A percentile compares a stretch with the other conserved stretches of the same genome.
Evolutionary conservation across 2,113 vertebrate species (phyloP).

Genomic region (Thamnaconus septentrionalis): DNA sequence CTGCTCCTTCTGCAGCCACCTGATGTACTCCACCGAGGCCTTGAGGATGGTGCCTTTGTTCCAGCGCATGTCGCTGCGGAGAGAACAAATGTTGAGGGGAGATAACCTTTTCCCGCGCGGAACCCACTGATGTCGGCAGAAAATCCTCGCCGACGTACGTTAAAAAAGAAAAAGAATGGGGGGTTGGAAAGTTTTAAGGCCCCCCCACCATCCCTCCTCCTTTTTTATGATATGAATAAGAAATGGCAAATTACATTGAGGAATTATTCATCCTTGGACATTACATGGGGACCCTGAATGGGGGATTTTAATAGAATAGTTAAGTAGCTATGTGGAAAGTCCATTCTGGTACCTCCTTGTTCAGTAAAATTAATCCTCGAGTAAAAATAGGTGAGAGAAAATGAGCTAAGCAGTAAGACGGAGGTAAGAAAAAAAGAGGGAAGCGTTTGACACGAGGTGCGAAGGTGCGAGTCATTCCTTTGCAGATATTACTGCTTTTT

Average conservation of each 20-base stretch:
- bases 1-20: conserved; percentile 99
- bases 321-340: conserved; percentile 83
- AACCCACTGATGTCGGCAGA: conserved; percentile 89
- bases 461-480: conserved; percentile 71
- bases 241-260: conserved; percentile 95
- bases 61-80: conserved; percentile 97
- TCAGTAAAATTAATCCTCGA: conserved; percentile 97
- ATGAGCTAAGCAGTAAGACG: conserved; percentile 58
- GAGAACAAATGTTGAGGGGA: conserved; percentile 33
- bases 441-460: conserved; percentile 60
- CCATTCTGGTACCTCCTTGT: conserved; percentile 86
- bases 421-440: conserved; percentile 32
- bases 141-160: conserved; percentile 73
- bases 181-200: conserved; percentile 81
- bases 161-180: conserved; percentile 58
- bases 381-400: conserved; percentile 94
- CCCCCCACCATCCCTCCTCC: conserved; percentile 16
- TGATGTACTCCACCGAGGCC: conserved; percentile 99
- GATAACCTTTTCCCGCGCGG: conserved; percentile 86
- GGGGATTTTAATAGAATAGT: conserved; percentile 99
- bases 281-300: conserved; percentile 93
- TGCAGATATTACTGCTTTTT: conserved; percentile 74
- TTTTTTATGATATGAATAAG: conserved; percentile 85
- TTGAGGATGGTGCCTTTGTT: conserved; percentile 99
- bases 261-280: conserved; percentile 98